Percentiles rank a stretch among this genome's conserved stretches.
Evolutionary conservation across 2,113 vertebrate species (phyloP).

Genomic region (Tragelaphus buxtoni): DNA sequence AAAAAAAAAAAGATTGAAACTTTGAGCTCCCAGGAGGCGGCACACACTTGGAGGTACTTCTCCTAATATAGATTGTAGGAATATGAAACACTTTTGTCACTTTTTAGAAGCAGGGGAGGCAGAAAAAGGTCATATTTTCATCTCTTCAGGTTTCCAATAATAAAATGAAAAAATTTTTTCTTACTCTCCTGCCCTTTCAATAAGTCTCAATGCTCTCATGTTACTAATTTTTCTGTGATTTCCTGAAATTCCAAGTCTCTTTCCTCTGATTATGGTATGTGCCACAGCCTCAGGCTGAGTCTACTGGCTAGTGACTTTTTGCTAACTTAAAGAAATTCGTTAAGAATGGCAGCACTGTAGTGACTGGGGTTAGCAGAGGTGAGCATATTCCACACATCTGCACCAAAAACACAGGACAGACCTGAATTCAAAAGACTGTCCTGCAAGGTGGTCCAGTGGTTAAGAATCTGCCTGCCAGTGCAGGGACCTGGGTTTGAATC

Average conservation of each 20-base stretch:
- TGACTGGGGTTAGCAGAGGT: neutral
- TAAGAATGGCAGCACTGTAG: neutral
- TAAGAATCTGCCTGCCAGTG: neutral
- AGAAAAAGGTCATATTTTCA: slow-evolving; percentile 37
- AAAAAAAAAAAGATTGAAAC: neutral
- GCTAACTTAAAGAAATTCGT: neutral
- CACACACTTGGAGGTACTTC: slow-evolving; percentile 3
- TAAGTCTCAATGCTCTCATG: neutral
- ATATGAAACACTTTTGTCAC: slow-evolving; percentile 49
- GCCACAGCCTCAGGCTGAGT: neutral
- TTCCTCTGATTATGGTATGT: neutral
- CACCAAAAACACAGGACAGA: neutral
- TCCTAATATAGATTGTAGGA: neutral
- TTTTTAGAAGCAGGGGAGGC: neutral
- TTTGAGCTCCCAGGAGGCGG: neutral
- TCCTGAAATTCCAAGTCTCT: slow-evolving; percentile 33
- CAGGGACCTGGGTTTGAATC: neutral
- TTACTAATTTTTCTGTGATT: slow-evolving; percentile 46
- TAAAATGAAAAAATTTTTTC: neutral
- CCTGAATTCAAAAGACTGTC: neutral
- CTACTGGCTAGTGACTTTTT: neutral
- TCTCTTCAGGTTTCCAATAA: slow-evolving; percentile 40
- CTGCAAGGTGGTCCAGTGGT: neutral
- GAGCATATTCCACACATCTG: neutral
- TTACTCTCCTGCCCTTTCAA: slow-evolving; percentile 13